Evolutionary conservation across 2,888 invertebrate species (phyloP), one percentile per base, ranked within the genome.

Genomic region (Rotaria magnacalcarata): DNA sequence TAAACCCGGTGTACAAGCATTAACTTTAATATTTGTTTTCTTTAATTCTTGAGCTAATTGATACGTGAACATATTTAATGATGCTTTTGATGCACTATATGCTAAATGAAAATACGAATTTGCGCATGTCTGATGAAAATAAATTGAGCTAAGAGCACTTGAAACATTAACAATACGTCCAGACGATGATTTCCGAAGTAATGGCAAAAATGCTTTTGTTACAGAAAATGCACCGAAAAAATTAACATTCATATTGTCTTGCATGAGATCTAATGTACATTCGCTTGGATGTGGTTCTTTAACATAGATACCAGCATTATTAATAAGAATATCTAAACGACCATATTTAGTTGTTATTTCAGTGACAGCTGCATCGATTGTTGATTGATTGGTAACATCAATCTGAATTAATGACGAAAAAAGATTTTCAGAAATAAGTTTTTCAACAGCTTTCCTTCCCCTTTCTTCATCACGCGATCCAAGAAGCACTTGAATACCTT

Each of bases 221-320:
- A 80, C 80, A n/a, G 80, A 21, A 47, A 80, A 80, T 43, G 47
- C 80, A 47, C 80, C 80, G n/a, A 80, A 80, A 80, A 80, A 80
- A 47, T 80, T 80, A 1, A 47, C 47, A 7, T 80, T n/a, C 21
- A 80, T 47, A 47, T 43, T 47, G 0, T 80, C 0, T 47, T n/a
- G 80, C 19, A 80, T 24, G 1, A 24, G 2, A 11, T 43, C 80
- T n/a, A 80, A 10, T 11, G 43, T 47, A 6, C 47, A 43, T n/a
- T 43, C 11, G 24, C 80, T 80, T n/a, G 47, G 47, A 24, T 24
- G 80, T 80, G 47, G 47, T 80, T 80, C 80, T 21, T 47, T 80
- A 0, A 43, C 2, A n/a, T 80, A 80, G 3, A 80, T 16, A 47
- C 80, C n/a, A 47, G 24, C n/a, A 80, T 80, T 80, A 24, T 80